Conservation (phyloP, 2,797 vertebrate genomes). For the Anisognathus igniventris region DNA sequence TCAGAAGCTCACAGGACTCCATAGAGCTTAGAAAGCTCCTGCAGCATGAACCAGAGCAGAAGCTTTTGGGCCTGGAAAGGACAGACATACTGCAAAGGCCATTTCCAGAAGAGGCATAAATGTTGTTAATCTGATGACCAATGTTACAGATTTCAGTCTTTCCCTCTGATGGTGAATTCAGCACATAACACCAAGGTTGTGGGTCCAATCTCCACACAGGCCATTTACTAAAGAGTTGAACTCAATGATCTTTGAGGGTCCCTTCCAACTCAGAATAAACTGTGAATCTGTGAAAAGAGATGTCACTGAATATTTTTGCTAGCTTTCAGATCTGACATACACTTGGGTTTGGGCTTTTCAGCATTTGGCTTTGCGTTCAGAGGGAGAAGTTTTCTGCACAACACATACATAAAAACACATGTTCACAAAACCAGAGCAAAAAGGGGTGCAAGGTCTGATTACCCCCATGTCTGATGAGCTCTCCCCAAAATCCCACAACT, state of each 20-base stretch:
- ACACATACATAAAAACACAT: not conserved
- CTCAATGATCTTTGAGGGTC: not conserved
- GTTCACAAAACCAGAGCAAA: not conserved
- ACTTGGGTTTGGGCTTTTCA: not conserved
- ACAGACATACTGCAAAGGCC: not conserved
- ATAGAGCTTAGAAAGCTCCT: not conserved
- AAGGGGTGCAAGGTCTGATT: not conserved
- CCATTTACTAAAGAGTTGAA: too few species aligned
- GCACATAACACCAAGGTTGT: not conserved
- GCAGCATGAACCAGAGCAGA: rapidly evolving
- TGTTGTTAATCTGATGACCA: not conserved
- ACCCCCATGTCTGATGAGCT: not conserved
- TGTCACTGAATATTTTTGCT: not conserved
- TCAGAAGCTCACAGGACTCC: not conserved
- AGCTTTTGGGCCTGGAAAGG: not conserved
- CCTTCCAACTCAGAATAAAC: not conserved
- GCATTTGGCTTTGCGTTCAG: not conserved
- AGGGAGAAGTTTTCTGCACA: not conserved
- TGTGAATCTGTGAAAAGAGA: not conserved
- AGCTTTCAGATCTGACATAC: not conserved
- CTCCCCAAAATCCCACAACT: not conserved
- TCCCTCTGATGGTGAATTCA: not conserved
- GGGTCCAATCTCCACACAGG: not conserved
- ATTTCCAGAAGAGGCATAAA: not conserved
- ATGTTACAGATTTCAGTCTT: not conserved